Evolutionary conservation across 2,888 invertebrate species (phyloP), one percentile per base, ranked within the genome.

Genomic region (Pelosia muscerda): DNA sequence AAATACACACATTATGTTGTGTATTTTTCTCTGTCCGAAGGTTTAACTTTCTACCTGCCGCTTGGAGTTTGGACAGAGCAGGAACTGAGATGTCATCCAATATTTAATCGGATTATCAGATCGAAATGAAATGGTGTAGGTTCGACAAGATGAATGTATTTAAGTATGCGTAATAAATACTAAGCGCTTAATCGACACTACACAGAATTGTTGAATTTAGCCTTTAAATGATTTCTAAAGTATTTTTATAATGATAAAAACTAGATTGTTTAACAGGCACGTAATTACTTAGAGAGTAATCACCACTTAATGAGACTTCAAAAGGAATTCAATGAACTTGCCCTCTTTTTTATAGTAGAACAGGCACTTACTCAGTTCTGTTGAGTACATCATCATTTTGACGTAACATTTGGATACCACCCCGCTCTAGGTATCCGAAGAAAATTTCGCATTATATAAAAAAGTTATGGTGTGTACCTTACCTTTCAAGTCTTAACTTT

Each of bases 91-190:
- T 49, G 49, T n/a, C 49, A n/a, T n/a, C 9, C 49, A 49, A 49
- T 49, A n/a, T 19, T 49, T 49, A 49, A 49, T 49, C 49, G n/a
- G 49, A 49, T 49, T 49, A 49, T 49, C 49, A n/a, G n/a, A 49
- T n/a, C n/a, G 49, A 49, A n/a, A n/a, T 49, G n/a, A 49, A 49
- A 49, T 9, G 19, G 19, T 42, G 19, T 19, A 42, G 42, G 42
- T 49, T 49, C 19, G 49, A 19, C 15, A 19, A n/a, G 19, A 49
- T 34, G 3, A 49, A n/a, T 2, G 8, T 19, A 49, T 49, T 15
- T 6, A 49, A 8, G 19, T n/a, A 49, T 49, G 8, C 19, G 49
- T 49, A n/a, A 49, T 8, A 42, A 42, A 42, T 38, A 38, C 19
- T 19, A 42, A 19, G 42, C 5, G 5, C 2, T 6, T 19, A 19